phyloP scores from a whole-genome alignment of 37 sponge, comb jelly and placozoan genomes.

The Tethya wilhelma region DNA sequence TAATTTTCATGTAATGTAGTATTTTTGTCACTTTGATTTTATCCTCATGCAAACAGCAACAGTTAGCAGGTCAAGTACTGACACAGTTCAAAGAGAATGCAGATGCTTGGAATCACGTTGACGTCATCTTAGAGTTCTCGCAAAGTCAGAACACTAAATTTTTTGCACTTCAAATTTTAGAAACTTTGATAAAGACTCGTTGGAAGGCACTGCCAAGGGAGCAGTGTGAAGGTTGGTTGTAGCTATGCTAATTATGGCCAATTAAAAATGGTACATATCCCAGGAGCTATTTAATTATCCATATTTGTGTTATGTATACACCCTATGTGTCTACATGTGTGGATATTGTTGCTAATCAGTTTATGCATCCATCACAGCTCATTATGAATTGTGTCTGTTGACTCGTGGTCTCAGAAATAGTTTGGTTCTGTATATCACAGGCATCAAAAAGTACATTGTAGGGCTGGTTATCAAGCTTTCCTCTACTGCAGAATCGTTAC shows the following conservation, averaged over 20 bases:
- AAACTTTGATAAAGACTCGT: slow-evolving; percentile 83
- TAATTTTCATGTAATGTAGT: neutral
- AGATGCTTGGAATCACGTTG: slow-evolving; percentile 96
- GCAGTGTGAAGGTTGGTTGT: slow-evolving; percentile 92
- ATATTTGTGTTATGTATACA: neutral
- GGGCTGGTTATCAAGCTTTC: slow-evolving; percentile 96
- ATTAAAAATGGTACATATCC: no score
- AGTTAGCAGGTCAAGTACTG: slow-evolving; percentile 86
- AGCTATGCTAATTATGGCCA: neutral
- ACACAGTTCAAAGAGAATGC: slow-evolving; percentile 90
- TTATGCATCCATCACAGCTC: neutral
- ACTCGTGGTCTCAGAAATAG: neutral
- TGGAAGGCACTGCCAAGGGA: slow-evolving; percentile 96
- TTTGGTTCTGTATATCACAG: slow-evolving; percentile 29
- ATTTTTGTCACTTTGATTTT: neutral
- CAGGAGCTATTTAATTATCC: no score
- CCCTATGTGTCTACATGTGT: neutral
- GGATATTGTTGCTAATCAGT: neutral
- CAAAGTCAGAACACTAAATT: slow-evolving; percentile 90
- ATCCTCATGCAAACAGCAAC: slow-evolving; percentile 74
- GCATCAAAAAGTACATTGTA: slow-evolving; percentile 96
- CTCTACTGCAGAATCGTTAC: slow-evolving; percentile 61
- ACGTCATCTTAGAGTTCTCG: slow-evolving; percentile 92
- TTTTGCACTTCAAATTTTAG: slow-evolving; percentile 96
- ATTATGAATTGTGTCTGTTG: neutral